Conservation (phyloP, 1,140 invertebrate genomes). For the Himalopsyche phryganea region DNA sequence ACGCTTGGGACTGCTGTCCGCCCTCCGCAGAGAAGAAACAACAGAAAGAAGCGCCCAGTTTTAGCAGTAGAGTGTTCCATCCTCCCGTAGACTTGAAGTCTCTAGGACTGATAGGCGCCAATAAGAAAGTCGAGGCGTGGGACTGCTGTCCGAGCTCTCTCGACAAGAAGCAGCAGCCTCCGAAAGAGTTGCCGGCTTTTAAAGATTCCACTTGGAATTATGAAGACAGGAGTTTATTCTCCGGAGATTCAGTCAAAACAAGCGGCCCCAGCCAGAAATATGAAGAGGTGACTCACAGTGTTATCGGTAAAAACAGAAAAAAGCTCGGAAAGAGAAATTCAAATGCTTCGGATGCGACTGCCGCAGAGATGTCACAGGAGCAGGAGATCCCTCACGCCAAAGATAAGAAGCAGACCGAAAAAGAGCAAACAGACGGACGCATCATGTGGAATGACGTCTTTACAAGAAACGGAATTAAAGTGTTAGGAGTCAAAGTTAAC, state of each 20-base stretch:
- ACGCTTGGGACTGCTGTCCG: conserved; percentile 26
- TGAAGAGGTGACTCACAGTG: conserved; percentile 22
- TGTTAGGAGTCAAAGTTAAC: conserved; percentile 12
- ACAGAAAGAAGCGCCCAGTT: conserved; percentile 17
- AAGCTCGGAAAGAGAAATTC: conserved; percentile 28
- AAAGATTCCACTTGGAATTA: conserved; percentile 27
- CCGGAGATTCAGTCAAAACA: conserved; percentile 18
- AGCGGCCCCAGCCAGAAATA: conserved; percentile 20
- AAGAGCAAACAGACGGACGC: conserved; percentile 9
- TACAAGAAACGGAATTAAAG: conserved; percentile 14
- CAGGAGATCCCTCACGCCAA: conserved; percentile 17
- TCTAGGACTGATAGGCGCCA: conserved; percentile 23
- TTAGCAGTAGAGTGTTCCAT: conserved; percentile 13
- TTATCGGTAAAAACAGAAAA: conserved; percentile 17
- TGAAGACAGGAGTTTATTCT: conserved; percentile 15
- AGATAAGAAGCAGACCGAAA: conserved; percentile 22
- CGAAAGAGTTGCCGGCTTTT: conserved; percentile 5
- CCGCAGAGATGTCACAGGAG: conserved; percentile 13
- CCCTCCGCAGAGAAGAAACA: conserved; percentile 16
- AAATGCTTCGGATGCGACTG: conserved; percentile 17
- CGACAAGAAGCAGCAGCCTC: conserved; percentile 12
- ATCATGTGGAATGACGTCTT: conserved; percentile 24
- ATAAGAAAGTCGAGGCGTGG: conserved; percentile 26
- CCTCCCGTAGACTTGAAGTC: conserved; percentile 29
- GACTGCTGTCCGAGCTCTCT: conserved; percentile 21